Conservation (phyloP, 1,140 invertebrate species). For the Caenorhabditis latens region DNA sequence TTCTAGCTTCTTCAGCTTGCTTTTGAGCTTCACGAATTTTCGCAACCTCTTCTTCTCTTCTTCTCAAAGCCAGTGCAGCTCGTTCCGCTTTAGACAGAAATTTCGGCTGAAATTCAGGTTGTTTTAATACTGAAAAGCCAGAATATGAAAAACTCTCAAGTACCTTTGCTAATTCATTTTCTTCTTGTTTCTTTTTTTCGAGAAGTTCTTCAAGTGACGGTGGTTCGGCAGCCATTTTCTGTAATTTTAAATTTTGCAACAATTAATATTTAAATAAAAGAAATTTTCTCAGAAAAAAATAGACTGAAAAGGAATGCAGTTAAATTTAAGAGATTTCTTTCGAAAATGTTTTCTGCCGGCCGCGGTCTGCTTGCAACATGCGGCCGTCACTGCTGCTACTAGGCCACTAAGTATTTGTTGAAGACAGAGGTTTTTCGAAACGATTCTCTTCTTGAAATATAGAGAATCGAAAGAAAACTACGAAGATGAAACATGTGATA, state of each 20-base stretch:
- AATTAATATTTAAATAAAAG: neutral
- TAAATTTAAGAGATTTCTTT: neutral
- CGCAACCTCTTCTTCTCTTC: conserved; percentile 87
- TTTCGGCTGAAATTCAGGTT: conserved; percentile 82
- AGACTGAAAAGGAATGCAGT: neutral
- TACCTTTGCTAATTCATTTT: conserved; percentile 86
- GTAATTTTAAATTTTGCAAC: conserved; percentile 14
- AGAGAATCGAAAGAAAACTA: neutral
- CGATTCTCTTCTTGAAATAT: neutral
- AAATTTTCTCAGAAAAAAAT: neutral
- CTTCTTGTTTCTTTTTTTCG: conserved; percentile 95
- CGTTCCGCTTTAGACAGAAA: conserved; percentile 97
- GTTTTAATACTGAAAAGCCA: neutral
- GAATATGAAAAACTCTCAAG: conserved; percentile 60
- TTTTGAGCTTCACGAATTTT: conserved; percentile 83
- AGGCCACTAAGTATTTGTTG: neutral
- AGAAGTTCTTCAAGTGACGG: conserved; percentile 94
- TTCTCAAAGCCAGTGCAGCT: conserved; percentile 87
- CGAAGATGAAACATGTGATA: neutral
- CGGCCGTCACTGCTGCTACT: neutral
- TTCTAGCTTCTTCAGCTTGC: conserved; percentile 83
- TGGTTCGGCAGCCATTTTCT: conserved; percentile 82
- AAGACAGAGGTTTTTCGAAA: neutral
- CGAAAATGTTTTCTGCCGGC: neutral
- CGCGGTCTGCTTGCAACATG: neutral